Evolutionary conservation across 1,140 invertebrate genomes (phyloP), one percentile per base, ranked within the genome.

Genomic region (Polypedilum vanderplanki): DNA sequence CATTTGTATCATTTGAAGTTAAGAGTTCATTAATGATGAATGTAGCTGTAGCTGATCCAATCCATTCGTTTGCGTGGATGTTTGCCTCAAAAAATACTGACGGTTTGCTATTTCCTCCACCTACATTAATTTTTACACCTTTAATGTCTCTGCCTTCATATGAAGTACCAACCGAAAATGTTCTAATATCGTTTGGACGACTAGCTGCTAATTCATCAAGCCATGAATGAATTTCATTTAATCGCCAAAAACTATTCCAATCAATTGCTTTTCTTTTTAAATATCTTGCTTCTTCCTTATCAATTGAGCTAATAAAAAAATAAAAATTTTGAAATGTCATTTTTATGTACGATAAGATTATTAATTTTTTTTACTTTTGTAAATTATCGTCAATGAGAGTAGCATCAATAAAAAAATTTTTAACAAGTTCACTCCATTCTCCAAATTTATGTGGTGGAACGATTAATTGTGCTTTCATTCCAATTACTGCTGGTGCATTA

Each of bases 51-150:
- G 88, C 87, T 8, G 88, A 85, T 7, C 85, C 79, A n/a, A 90
- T 88, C 90, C 89, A 90, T 82, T 90, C 89, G 40, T 89, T 81
- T 0, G 88, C 89, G 78, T 91, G 88, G 65, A 90, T 89, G 46
- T 86, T 79, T 18, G 76, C 76, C 46, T 78, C 78, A 4, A 78
- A 67, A 80, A 84, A 84, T 0, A 85, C 82, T 5, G 67, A 46
- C 57, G 83, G 83, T 24, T 77, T 77, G 1, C 33, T 73, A 9
- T 4, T 15, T 15, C 8, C 10, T 1, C n/a, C n/a, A 1, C 46
- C n/a, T 18, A 70, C 17, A 5, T 70, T 70, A 0, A 90, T 77
- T 78, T 87, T 88, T 0, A 90, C 81, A 1, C 88, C 89, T 74
- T 83, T 85, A 75, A 91, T 88, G 5, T 86, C 79, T 73, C 89